A percentile compares a stretch with the other conserved stretches of the same genome.
phyloP scores from a whole-genome alignment of 2,113 vertebrate species.

The Hypanus sabinus region DNA sequence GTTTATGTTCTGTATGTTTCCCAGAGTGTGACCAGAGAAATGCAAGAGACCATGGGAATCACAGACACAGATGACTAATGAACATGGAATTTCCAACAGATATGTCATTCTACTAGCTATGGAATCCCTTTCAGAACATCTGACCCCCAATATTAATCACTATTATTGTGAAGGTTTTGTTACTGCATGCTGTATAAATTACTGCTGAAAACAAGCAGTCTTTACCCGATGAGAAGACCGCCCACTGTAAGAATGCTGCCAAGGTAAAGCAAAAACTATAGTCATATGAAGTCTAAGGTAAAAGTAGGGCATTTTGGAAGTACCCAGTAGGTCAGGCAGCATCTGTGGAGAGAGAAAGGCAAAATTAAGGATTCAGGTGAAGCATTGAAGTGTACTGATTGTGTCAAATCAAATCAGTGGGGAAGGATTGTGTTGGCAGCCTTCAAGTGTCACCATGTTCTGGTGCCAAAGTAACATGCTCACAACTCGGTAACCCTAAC shows the following conservation, averaged over 20 bases:
- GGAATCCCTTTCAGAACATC: neutral
- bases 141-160: neutral
- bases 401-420: no score
- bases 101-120: neutral
- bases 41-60: neutral
- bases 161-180: neutral
- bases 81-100: neutral
- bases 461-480: no score
- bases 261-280: no score
- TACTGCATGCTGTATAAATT: neutral
- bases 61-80: neutral
- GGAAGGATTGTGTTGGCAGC: no score
- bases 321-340: no score
- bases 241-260: neutral
- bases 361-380: no score
- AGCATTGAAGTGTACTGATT: no score
- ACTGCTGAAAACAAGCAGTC: neutral
- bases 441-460: no score
- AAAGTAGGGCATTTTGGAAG: no score
- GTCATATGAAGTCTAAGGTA: no score
- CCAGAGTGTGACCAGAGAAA: neutral
- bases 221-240: neutral
- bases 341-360: no score
- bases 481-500: no score
- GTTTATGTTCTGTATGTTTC: neutral